These are phyloP conservation scores for Tenualosa thibaudeaui DNA, from an alignment of 2,797 vertebrate genomes.

Conservation along the genomic window DNA sequence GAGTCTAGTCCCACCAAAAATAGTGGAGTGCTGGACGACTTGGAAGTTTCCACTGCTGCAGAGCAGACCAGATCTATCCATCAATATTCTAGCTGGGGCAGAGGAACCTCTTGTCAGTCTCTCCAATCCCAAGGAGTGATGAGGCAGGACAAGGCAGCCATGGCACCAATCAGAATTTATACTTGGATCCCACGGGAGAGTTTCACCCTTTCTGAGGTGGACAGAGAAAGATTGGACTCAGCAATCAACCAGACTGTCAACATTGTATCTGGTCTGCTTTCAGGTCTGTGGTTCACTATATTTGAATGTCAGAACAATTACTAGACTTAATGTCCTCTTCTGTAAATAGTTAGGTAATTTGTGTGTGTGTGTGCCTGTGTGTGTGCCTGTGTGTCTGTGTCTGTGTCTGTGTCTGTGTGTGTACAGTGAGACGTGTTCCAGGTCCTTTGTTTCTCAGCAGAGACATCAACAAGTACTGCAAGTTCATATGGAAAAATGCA, in stretches of 20 bases:
- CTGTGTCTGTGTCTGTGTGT: not conserved
- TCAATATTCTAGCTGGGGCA: not conserved
- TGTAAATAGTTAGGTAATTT: not conserved
- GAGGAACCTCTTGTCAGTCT: not conserved
- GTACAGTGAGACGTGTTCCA: constrained; percentile 65
- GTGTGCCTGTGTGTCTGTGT: not conserved
- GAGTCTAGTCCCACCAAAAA: constrained; percentile 21
- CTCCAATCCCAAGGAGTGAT: constrained; percentile 6
- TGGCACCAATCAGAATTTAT: constrained; percentile 75
- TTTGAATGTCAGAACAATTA: not conserved
- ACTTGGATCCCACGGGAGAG: constrained; percentile 65
- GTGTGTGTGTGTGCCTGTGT: not conserved
- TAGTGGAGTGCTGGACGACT: not conserved
- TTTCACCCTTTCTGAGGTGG: constrained; percentile 49
- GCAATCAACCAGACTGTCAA: constrained; percentile 70
- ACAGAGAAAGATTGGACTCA: constrained; percentile 55
- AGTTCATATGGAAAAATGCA: constrained; percentile 79
- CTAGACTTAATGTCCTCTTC: not conserved
- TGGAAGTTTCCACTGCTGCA: not conserved
- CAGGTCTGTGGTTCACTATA: constrained; percentile 33
- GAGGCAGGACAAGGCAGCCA: not conserved
- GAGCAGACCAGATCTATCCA: not conserved
- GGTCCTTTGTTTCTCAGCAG: constrained; percentile 76
- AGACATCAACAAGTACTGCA: constrained; percentile 80
- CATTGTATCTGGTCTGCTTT: constrained; percentile 60